Base-by-base conservation (phyloP, 2,888 invertebrate species). In the Andrena fulva region DNA sequence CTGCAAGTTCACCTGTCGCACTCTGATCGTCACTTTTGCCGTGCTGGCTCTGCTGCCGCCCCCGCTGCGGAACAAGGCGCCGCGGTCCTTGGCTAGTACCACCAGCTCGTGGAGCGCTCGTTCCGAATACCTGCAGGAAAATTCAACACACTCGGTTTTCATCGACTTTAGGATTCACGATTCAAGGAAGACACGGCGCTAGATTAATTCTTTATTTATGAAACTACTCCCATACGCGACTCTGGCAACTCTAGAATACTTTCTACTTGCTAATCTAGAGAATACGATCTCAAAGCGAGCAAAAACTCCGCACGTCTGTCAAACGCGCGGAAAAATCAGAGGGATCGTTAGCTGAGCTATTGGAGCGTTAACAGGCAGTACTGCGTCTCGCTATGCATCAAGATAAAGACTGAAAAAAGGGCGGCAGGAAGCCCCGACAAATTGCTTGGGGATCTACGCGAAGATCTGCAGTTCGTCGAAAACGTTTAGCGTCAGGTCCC, bases 41-140 rank as follows among this genome's bases (percentile, higher is more conserved):
- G 96, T 96, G 89, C 97, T 97, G 0, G 97, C 96, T 10, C 94
- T 94, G 64, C 95, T 95, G 84, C 95, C 94, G 16, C 95, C 94
- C 12, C 95, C 94, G 72, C 94, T 93, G 56, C 95, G 94, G 80
- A 95, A 95, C 54, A 96, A 93, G 0, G 96, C 96, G 0, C 98
- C 98, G 4, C 99, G 96, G 92, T 99, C 99, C 89, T 97, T 96
- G 2, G 98, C 99, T 74, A 97, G 92, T n/a, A 99, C 97, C 3
- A 95, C 95, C 72, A 99, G 94, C 88, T 97, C 96, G 93, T 98
- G 96, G 75, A 96, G 94, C 8, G 96, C 95, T 82, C 95, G 95
- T 78, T 97, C 97, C 54, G 96, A 95, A 89, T 96, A 97, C 81
- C 93, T 92, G 88, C 0, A 72, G 72, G 48, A 70, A n/a, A 50